Conservation (phyloP, 2,797 vertebrate species). For the Lophotriccus pileatus region DNA sequence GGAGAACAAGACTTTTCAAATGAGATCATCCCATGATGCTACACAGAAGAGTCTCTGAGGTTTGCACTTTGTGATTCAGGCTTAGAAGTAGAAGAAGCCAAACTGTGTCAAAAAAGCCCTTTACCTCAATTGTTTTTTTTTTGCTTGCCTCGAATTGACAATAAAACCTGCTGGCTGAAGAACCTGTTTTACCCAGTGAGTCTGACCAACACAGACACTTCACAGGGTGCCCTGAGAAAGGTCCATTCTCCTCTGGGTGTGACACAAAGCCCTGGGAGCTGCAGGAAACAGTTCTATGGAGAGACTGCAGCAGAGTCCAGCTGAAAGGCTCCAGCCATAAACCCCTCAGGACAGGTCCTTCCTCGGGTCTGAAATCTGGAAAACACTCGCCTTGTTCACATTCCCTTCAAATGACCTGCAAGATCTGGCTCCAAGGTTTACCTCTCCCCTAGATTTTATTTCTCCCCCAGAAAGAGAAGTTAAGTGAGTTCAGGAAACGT, state of each 20-base stretch:
- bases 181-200: background rate
- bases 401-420: slow-evolving; percentile 23
- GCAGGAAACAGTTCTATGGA: background rate
- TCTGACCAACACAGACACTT: background rate
- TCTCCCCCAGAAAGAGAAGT: slow-evolving; percentile 14
- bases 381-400: slow-evolving; percentile 22
- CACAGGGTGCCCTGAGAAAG: background rate
- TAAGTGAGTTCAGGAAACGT: slow-evolving; percentile 11
- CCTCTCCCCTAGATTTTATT: slow-evolving; percentile 27
- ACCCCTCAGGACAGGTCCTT: slow-evolving; percentile 18
- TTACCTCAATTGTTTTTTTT: background rate
- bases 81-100: background rate
- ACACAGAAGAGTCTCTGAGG: background rate
- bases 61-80: background rate
- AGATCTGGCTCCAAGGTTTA: slow-evolving; percentile 25
- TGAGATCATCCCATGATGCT: background rate
- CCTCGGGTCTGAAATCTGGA: background rate
- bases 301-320: background rate
- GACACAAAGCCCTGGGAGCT: background rate
- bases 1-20: background rate
- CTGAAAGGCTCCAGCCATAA: background rate
- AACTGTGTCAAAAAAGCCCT: background rate
- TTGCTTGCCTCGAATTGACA: background rate
- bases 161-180: background rate
- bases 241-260: background rate